Evolutionary conservation across 2,888 invertebrate genomes (phyloP).

Genomic region (Zhengitettix transpicula): DNA sequence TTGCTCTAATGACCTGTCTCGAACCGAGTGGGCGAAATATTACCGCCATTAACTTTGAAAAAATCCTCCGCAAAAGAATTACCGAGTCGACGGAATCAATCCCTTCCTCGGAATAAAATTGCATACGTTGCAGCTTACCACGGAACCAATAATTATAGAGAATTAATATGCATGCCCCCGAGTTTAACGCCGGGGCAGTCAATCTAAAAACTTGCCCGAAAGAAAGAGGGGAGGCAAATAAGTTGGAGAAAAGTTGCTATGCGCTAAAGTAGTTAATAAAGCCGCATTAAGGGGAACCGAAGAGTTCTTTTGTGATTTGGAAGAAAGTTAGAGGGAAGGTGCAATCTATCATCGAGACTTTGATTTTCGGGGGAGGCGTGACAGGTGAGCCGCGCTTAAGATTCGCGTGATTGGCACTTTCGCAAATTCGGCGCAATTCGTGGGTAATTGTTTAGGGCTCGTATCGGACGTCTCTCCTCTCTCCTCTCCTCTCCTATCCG

Average conservation of each 20-base stretch:
- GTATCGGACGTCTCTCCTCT: too few relatives aligned
- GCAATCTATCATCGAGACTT: slow-evolving; percentile 12
- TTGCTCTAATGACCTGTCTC: slow-evolving; percentile 21
- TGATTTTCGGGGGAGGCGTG: not conserved
- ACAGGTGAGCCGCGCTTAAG: not conserved
- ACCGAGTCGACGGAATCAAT: slow-evolving; percentile 20
- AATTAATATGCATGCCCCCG: slow-evolving; percentile 20
- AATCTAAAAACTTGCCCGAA: slow-evolving; percentile 13
- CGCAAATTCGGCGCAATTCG: not conserved
- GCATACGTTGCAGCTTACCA: slow-evolving; percentile 20
- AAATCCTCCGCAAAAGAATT: slow-evolving; percentile 16
- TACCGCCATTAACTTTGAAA: slow-evolving; percentile 20
- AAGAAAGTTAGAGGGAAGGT: slow-evolving; percentile 4
- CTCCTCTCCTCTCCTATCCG: not conserved
- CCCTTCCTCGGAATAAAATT: slow-evolving; percentile 15
- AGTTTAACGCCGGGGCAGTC: slow-evolving; percentile 14
- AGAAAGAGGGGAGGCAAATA: slow-evolving; percentile 8
- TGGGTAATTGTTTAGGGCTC: too few relatives aligned
- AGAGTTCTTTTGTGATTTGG: slow-evolving; percentile 14
- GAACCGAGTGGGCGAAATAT: slow-evolving; percentile 18
- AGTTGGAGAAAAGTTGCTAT: slow-evolving; percentile 13
- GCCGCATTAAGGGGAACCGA: slow-evolving; percentile 14
- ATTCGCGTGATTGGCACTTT: not conserved
- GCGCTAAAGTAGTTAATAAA: slow-evolving; percentile 15
- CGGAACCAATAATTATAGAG: slow-evolving; percentile 18